A percentile compares a stretch with the other conserved stretches of the same genome.
phyloP scores from a whole-genome alignment of 1,140 invertebrate genomes.

The Saccostrea echinata region DNA sequence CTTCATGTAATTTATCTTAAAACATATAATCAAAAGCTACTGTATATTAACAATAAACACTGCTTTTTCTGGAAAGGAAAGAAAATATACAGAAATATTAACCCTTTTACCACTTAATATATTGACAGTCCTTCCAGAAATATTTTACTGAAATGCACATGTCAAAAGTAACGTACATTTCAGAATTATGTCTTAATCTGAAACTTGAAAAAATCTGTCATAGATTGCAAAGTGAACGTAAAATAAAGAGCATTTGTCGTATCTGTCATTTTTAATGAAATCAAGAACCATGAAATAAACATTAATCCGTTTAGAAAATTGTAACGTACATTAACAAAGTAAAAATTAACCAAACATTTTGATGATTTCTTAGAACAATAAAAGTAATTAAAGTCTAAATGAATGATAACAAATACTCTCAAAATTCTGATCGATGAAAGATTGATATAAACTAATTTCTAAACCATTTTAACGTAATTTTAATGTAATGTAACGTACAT shows the following conservation, averaged over 20 bases:
- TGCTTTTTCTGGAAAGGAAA: not conserved
- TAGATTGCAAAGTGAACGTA: not conserved
- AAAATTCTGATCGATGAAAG: not conserved
- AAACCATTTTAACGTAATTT: too few species aligned
- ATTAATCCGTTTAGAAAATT: not conserved
- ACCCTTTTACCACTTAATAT: not conserved
- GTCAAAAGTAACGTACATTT: conserved; percentile 30
- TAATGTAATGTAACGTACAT: too few species aligned
- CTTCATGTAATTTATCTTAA: too few species aligned
- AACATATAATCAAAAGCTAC: too few species aligned
- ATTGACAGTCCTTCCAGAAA: not conserved
- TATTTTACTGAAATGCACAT: not conserved
- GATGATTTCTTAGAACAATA: too few species aligned
- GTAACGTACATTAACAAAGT: not conserved
- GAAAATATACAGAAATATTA: not conserved
- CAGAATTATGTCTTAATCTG: not conserved
- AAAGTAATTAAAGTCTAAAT: not conserved
- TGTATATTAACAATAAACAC: not conserved
- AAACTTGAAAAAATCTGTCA: not conserved
- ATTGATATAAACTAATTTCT: too few species aligned
- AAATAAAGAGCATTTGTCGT: not conserved
- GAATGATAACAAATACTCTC: not conserved
- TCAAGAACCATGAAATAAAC: not conserved
- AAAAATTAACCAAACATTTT: not conserved
- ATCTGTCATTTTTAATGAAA: too few species aligned